Evolutionary conservation across 2,113 vertebrate species (phyloP).

Genomic region (Hyperopisus bebe): DNA sequence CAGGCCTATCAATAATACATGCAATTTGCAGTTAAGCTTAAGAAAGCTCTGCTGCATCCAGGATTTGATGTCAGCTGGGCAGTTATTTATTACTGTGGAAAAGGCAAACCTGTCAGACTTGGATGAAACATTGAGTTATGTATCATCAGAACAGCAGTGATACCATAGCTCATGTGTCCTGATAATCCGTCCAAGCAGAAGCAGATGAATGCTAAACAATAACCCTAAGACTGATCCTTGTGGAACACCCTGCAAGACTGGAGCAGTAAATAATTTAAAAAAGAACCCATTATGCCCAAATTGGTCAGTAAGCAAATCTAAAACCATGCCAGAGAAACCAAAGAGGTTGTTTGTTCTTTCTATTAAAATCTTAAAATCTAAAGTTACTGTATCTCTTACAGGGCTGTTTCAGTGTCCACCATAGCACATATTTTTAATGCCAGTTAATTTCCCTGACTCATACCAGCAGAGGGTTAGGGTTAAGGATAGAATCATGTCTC

Average conservation of each 20-base stretch:
- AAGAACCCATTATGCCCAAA: neutral
- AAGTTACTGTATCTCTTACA: neutral
- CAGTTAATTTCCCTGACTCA: neutral
- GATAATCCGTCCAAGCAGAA: neutral
- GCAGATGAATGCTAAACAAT: neutral
- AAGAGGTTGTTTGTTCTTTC: neutral
- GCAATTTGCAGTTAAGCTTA: neutral
- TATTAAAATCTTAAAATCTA: neutral
- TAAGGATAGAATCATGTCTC: neutral
- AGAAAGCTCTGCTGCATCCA: neutral
- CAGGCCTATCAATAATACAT: neutral
- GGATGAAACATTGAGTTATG: neutral
- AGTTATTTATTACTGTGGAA: neutral
- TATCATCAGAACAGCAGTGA: neutral
- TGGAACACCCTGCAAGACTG: neutral
- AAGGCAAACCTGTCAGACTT: neutral
- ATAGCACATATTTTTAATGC: neutral
- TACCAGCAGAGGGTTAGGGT: neutral
- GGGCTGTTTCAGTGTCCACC: neutral
- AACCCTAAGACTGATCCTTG: neutral
- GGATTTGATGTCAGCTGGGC: neutral
- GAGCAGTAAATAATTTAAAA: neutral
- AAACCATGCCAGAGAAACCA: neutral
- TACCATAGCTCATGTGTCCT: neutral
- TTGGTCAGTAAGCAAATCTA: neutral